These are phyloP conservation scores for Malacoctenus gilli DNA, from an alignment of 2,797 vertebrate genomes.

Conservation along the genomic window DNA sequence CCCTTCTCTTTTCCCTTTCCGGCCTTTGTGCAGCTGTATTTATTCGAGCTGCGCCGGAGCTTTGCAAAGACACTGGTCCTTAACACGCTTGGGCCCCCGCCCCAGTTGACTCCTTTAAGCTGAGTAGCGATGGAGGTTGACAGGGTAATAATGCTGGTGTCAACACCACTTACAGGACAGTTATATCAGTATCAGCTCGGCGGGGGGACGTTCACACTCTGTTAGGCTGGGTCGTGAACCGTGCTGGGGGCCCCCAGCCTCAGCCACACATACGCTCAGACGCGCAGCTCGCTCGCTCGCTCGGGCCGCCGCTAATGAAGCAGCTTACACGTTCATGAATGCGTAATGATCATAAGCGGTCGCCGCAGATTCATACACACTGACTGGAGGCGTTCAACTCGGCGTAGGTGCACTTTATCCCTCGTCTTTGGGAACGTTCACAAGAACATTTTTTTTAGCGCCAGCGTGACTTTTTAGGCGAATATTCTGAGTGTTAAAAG, in stretches of 20 bases:
- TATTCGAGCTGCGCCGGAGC: conserved; percentile 68
- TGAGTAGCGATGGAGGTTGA: conserved; percentile 78
- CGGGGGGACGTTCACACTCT: conserved; percentile 78
- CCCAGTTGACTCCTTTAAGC: conserved; percentile 71
- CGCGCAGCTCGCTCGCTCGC: neutral
- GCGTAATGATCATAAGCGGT: conserved; percentile 8
- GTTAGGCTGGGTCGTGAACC: conserved; percentile 76
- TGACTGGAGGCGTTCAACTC: conserved; percentile 7
- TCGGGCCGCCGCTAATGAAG: conserved; percentile 37
- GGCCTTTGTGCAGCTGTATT: conserved; percentile 76
- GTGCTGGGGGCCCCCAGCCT: conserved; percentile 66
- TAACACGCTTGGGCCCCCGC: conserved; percentile 54
- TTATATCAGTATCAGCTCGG: conserved; percentile 81
- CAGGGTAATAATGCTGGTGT: conserved; percentile 80
- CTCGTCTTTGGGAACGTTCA: no score
- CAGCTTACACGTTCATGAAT: conserved; percentile 14
- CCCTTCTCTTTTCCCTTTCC: conserved; percentile 74
- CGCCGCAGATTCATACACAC: neutral
- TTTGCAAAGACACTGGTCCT: conserved; percentile 69
- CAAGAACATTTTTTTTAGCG: neutral
- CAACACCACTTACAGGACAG: conserved; percentile 80
- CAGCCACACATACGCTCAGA: conserved; percentile 36
- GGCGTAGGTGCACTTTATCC: neutral
- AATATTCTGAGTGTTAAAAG: neutral
- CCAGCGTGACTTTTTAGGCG: conserved; percentile 10